Evolutionary conservation across 2,113 vertebrate genomes (phyloP).

Genomic region (Climacteris rufus): DNA sequence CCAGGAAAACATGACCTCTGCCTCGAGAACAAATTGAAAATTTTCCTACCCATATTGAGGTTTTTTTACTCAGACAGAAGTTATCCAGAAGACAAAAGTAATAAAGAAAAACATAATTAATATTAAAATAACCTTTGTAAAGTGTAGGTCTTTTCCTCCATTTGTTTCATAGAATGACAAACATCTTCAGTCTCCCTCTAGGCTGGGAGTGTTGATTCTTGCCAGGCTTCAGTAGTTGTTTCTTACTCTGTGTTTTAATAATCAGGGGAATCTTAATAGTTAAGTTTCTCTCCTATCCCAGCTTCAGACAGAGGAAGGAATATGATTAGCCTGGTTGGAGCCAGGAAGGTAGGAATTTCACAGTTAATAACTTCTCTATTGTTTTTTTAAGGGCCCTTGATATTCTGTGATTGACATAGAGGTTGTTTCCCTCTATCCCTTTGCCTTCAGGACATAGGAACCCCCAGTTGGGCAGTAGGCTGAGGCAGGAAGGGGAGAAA

Average conservation of each 20-base stretch:
- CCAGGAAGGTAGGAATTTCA: slow-evolving; percentile 57
- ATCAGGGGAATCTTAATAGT: background rate
- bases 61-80: background rate
- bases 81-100: background rate
- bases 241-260: background rate
- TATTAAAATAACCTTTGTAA: background rate
- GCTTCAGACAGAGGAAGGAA: slow-evolving; percentile 46
- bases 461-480: background rate
- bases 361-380: slow-evolving; percentile 52
- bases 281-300: background rate
- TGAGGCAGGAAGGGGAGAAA: background rate
- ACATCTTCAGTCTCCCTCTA: rapidly evolving
- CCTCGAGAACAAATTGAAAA: background rate
- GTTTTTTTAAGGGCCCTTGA: slow-evolving; percentile 42
- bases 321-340: slow-evolving; percentile 51
- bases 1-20: background rate
- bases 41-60: background rate
- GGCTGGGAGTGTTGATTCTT: background rate
- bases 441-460: background rate
- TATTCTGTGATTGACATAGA: slow-evolving; percentile 12
- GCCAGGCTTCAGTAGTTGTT: background rate
- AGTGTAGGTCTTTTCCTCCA: background rate
- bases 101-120: background rate
- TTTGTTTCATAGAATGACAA: background rate
- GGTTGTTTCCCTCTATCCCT: background rate